Base-by-base conservation (phyloP, 2,797 vertebrate species). In the Urosaurus nigricauda region DNA sequence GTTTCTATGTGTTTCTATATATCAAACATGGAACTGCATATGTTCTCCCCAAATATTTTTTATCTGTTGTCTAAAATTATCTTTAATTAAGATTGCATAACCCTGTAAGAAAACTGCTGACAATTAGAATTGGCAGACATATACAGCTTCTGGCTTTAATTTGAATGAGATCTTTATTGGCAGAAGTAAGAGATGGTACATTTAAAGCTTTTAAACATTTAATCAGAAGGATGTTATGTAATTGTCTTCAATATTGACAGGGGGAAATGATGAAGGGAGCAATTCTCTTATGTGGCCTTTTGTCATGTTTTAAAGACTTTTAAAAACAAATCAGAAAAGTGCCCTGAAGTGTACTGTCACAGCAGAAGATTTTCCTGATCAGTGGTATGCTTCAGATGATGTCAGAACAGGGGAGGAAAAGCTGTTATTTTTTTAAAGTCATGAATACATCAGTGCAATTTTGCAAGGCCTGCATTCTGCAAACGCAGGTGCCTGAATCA, bases 1-100 rank as follows among this genome's bases (percentile, higher is more conserved):
- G 2, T 74, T 21, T 74, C 17, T 74, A 6, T 73, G 26, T 29
- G 26, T 65, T 65, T 65, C 63, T 29, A 65, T 68, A 68, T 19
- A 19, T 73, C 47, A 92, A 90, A 77, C 8, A 0, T 68, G 91
- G 94, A 87, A 53, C 3, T 88, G 40, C 89, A 73, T 90, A 19
- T 90, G 77, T 90, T 93, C 94, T 94, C 90, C 79, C 88, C 87
- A 93, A 91, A 73, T 74, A 60, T 56, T 93, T 92, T 32, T 93
- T 65, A 84, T 35, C 58, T 88, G 79, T 92, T 93, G 92, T 93
- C 91, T 89, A 89, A 92, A 94, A 93, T 95, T 94, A 91, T 95
- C 94, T 96, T 93, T 96, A 95, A 95, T 94, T 95, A 93, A 90
- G 71, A 80, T 95, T 96, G 93, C 85, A 87, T 96, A 95, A 94